Evolutionary conservation across 2,888 invertebrate species (phyloP).

Genomic region (Schizaphis graminum): DNA sequence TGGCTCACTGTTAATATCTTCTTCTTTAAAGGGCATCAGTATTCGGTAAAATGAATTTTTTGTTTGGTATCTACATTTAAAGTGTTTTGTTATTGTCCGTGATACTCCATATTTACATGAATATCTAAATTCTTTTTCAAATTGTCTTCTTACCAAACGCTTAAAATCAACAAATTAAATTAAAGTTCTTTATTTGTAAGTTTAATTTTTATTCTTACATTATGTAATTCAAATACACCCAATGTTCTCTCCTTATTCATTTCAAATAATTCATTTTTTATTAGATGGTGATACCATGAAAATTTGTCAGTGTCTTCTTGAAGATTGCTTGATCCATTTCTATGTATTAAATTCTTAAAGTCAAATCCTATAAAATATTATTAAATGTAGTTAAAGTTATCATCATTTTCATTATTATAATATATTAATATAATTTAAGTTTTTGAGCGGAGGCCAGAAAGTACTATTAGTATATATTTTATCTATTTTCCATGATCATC

Average conservation of each 20-base stretch:
- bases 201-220: neutral
- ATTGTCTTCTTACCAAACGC: accelerated
- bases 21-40: constrained; percentile 53
- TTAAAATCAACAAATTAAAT: neutral
- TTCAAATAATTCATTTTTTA: neutral
- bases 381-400: neutral
- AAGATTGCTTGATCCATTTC: neutral
- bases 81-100: neutral
- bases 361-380: neutral
- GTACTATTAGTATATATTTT: neutral
- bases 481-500: neutral
- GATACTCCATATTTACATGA: neutral
- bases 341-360: neutral
- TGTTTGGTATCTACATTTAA: constrained; percentile 32
- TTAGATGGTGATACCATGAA: neutral
- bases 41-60: constrained; percentile 27
- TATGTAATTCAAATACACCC: neutral
- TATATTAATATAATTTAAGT: neutral
- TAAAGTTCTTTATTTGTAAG: neutral
- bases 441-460: neutral
- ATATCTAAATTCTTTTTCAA: neutral
- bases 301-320: neutral
- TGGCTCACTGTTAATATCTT: neutral
- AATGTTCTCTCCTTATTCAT: neutral
- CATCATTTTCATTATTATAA: neutral